Conservation (phyloP, 1,140 invertebrate genomes). For the Calliphora vicina region DNA sequence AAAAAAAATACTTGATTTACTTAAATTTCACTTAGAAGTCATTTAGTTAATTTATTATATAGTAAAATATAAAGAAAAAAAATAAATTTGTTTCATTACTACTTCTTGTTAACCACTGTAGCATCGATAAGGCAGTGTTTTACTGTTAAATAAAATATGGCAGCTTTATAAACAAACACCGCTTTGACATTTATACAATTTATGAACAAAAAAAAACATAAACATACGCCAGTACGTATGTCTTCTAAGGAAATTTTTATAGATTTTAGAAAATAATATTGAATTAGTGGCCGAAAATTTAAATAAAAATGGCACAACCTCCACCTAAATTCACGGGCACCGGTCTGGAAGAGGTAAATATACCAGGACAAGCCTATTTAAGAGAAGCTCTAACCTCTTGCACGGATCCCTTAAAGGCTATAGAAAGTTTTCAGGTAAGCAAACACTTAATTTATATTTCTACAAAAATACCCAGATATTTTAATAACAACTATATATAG, state of each 20-base stretch:
- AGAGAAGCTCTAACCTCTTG: constrained; percentile 94
- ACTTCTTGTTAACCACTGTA: not conserved
- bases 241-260: not conserved
- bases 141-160: not conserved
- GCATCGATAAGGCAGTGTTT: not conserved
- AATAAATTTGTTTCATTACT: too few relatives aligned
- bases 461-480: not conserved
- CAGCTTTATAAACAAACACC: not conserved
- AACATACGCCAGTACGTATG: not conserved
- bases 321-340: constrained; percentile 61
- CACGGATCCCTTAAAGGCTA: constrained; percentile 94
- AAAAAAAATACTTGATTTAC: too few relatives aligned
- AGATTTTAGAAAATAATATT: not conserved
- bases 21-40: too few relatives aligned
- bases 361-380: constrained; percentile 88
- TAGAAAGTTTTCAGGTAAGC: constrained; percentile 93
- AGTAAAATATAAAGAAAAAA: too few relatives aligned
- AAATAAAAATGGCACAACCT: constrained; percentile 24
- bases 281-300: not conserved
- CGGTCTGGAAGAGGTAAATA: constrained; percentile 87
- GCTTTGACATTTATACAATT: not conserved
- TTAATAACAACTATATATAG: constrained; percentile 55
- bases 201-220: not conserved
- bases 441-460: constrained; percentile 36
- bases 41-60: too few relatives aligned